Conservation (phyloP, 2,888 invertebrate species). For the Beris morrisii region DNA sequence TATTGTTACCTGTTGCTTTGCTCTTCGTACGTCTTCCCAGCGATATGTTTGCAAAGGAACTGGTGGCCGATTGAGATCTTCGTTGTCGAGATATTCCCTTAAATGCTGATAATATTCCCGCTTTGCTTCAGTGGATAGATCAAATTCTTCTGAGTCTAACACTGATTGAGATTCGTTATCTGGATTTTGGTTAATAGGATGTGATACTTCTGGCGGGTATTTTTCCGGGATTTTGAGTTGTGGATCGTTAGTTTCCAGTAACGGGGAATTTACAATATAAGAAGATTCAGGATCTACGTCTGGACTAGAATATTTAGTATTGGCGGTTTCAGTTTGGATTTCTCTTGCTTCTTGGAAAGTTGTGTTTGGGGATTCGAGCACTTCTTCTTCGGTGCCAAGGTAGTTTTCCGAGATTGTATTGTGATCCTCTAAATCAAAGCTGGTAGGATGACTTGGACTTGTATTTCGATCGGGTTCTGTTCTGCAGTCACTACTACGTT, state of each 20-base stretch:
- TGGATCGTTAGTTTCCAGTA: background rate
- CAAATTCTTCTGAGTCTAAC: conserved; percentile 36
- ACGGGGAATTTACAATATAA: background rate
- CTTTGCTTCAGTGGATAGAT: conserved; percentile 50
- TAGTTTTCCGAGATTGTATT: background rate
- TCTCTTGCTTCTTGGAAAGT: no score
- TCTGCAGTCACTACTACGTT: background rate
- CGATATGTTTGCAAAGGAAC: conserved; percentile 76
- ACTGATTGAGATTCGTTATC: background rate
- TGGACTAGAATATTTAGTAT: background rate
- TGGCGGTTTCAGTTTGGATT: no score
- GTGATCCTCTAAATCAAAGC: background rate
- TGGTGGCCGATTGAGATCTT: conserved; percentile 59
- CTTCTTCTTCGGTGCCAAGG: background rate
- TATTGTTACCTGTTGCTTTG: conserved; percentile 60
- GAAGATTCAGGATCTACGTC: background rate
- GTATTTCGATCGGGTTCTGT: no score
- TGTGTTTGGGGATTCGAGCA: background rate
- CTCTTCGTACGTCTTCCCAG: conserved; percentile 77
- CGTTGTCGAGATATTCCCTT: conserved; percentile 51
- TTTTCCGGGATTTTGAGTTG: background rate
- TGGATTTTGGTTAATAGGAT: background rate
- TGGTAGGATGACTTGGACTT: no score
- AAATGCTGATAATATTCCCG: conserved; percentile 53
- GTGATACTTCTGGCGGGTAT: background rate